Evolutionary conservation across 2,797 vertebrate genomes (phyloP).

Genomic region (Halcyon smyrnensis): DNA sequence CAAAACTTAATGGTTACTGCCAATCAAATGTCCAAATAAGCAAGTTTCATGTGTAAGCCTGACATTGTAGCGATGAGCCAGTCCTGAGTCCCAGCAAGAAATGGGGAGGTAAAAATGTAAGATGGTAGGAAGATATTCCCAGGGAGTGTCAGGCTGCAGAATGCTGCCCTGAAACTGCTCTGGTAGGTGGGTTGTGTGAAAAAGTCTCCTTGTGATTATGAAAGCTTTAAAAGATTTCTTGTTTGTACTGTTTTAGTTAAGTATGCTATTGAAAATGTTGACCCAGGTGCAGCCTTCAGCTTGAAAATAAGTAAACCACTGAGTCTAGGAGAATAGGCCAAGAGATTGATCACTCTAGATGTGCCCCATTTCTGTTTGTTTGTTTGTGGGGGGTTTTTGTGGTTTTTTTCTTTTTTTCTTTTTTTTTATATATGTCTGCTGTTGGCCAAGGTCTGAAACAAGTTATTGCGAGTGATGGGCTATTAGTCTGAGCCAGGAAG

Average conservation of each 20-base stretch:
- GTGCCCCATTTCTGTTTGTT: neutral
- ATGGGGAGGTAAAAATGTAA: neutral
- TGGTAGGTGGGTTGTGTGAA: neutral
- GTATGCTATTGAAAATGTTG: neutral
- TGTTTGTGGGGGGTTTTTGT: too few relatives aligned
- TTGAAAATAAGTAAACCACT: neutral
- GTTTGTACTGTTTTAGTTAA: neutral
- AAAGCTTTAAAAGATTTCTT: slow-evolving; percentile 23
- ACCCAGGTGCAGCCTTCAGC: neutral
- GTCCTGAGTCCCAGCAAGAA: neutral
- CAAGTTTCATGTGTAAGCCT: neutral
- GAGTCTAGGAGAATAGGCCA: neutral
- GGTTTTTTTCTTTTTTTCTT: neutral
- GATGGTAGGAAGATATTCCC: slow-evolving; percentile 4
- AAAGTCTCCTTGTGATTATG: neutral
- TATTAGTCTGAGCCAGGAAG: neutral
- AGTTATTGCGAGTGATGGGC: neutral
- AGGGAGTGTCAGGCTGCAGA: slow-evolving; percentile 48
- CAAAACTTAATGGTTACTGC: neutral
- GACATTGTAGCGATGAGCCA: neutral
- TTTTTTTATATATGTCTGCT: neutral
- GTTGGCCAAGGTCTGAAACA: neutral
- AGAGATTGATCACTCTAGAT: neutral
- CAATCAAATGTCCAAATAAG: neutral
- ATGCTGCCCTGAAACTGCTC: slow-evolving; percentile 32